Conservation (phyloP, 2,113 vertebrate species). For the Melanotaenia duboulayi region DNA sequence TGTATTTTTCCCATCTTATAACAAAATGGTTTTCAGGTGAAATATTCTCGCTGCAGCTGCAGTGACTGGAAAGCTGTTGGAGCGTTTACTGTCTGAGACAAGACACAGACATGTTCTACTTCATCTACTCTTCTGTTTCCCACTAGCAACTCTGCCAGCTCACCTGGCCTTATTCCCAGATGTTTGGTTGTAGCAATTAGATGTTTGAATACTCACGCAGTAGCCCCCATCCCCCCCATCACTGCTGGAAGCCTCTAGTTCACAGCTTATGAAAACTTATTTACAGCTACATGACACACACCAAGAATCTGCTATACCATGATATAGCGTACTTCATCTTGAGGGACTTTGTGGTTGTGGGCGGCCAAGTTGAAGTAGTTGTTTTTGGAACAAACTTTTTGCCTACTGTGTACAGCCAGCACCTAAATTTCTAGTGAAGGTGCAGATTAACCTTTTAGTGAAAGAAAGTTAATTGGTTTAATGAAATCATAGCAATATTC, state of each 20-base stretch:
- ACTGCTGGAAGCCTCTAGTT: constrained; percentile 54
- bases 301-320: constrained; percentile 48
- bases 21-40: constrained; percentile 60
- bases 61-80: constrained; percentile 58
- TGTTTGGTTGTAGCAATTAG: constrained; percentile 77
- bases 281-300: constrained; percentile 45
- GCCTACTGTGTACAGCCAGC: constrained; percentile 53
- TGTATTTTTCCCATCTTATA: constrained; percentile 52
- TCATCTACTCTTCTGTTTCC: constrained; percentile 73
- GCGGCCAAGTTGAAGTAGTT: constrained; percentile 65
- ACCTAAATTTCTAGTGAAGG: constrained; percentile 57
- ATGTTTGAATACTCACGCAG: constrained; percentile 67
- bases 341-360: constrained; percentile 68
- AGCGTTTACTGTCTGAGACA: constrained; percentile 55
- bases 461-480: neutral
- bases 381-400: constrained; percentile 59
- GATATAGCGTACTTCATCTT: constrained; percentile 50
- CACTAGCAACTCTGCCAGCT: constrained; percentile 61
- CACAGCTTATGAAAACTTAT: constrained; percentile 62
- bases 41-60: constrained; percentile 54
- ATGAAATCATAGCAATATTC: neutral
- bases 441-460: constrained; percentile 10
- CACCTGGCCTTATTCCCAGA: constrained; percentile 76
- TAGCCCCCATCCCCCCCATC: constrained; percentile 11
- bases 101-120: constrained; percentile 73